Evolutionary conservation across 2,888 invertebrate species (phyloP).

Genomic region (Cantharis nigra): DNA sequence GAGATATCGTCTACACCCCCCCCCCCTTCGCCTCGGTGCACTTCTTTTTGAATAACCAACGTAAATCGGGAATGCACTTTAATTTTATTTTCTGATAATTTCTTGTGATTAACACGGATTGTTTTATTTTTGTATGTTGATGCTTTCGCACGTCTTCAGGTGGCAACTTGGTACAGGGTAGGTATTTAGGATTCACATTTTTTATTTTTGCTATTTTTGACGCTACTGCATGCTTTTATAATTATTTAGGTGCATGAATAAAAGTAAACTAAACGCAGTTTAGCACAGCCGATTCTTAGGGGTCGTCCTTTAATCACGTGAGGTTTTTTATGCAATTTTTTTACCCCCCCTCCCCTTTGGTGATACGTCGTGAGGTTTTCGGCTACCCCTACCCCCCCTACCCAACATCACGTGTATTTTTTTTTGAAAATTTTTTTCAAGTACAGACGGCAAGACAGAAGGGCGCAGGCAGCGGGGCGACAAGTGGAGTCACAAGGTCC

Average conservation of each 20-base stretch:
- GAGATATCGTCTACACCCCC: not conserved
- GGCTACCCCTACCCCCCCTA: too few species aligned
- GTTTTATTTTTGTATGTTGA: constrained; percentile 44
- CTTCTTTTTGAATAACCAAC: not conserved
- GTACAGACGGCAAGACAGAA: too few species aligned
- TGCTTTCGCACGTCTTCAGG: constrained; percentile 60
- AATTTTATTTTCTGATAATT: not conserved
- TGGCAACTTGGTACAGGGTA: constrained; percentile 93
- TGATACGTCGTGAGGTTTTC: too few species aligned
- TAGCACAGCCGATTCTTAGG: too few species aligned
- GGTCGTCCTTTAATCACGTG: too few species aligned
- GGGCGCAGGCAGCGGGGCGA: too few species aligned
- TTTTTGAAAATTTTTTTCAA: too few species aligned
- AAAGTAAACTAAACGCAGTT: too few species aligned
- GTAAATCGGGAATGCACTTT: not conserved
- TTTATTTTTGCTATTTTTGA: constrained; percentile 6
- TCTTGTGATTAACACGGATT: constrained; percentile 27
- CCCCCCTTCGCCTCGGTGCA: not conserved
- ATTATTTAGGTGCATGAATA: not conserved
- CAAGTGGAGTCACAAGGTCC: too few species aligned
- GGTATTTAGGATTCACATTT: constrained; percentile 56
- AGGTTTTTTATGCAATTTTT: too few species aligned
- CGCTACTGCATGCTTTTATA: not conserved
- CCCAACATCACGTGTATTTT: too few species aligned
- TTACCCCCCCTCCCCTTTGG: too few species aligned